Evolutionary conservation across 2,797 vertebrate genomes (phyloP), one percentile per base, ranked within the genome.

Genomic region (Pteropus rufus): DNA sequence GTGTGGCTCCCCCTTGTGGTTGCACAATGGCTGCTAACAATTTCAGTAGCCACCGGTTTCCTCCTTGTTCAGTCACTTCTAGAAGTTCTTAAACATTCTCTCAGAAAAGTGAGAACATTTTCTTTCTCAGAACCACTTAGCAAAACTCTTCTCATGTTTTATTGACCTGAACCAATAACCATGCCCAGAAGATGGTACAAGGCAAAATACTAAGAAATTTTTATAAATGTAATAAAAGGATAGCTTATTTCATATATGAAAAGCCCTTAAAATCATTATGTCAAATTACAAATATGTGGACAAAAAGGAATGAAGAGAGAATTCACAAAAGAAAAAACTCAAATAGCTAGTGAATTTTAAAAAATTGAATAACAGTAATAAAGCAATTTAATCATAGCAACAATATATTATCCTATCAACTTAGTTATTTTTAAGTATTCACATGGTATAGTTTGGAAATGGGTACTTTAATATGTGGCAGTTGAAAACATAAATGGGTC

Each of bases 1-100:
- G 56, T 95, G 24, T 89, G 26, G 86, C 86, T 58, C 96, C 96
- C 84, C 54, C 96, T 94, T 58, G 85, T 93, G 96, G 93, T 58
- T 80, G 39, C 21, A 46, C 60, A 36, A 3, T 84, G 52, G 10
- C 54, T 26, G 39, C 89, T 83, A 8, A 41, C 21, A 82, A 9
- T 89, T 69, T 77, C 26, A 83, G 36, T 58, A 4, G 31, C 10
- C 54, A 21, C 56, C 14, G 2, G 11, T 41, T 65, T 62, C 18
- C 34, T 76, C 36, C 58, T 12, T 34, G 34, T 39, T 81, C 69
- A 12, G 31, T 62, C 44, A 19, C 21, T 84, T 83, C 29, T 41
- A 54, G 24, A 90, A 92, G 31, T 75, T n/a, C 58, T 94, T 81
- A 56, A 54, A 69, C 29, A 29, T 36, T 91, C 6, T 83, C 58